phyloP scores from a whole-genome alignment of 2,888 invertebrate species.

The Ichneumon xanthorius region DNA sequence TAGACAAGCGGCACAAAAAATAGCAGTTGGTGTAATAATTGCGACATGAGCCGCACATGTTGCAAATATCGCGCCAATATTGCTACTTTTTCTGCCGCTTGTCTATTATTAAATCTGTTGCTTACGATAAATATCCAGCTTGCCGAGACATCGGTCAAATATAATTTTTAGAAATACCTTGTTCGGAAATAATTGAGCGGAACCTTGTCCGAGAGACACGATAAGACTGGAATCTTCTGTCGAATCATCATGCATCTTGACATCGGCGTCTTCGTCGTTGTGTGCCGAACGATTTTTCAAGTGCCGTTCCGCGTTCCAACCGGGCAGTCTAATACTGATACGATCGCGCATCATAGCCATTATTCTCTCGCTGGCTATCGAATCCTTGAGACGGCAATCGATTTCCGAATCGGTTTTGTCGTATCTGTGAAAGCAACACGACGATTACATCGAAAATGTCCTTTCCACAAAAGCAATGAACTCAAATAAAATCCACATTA shows the following conservation, averaged over 20 bases:
- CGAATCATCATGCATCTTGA: constrained; percentile 67
- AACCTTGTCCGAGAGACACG: constrained; percentile 78
- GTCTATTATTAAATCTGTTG: too few species aligned
- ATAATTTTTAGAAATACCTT: constrained; percentile 67
- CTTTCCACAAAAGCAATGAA: neutral
- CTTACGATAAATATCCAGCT: neutral
- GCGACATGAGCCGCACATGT: too few species aligned
- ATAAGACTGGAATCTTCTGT: constrained; percentile 44
- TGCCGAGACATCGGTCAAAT: neutral
- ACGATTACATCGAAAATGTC: neutral
- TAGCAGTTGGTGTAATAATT: too few species aligned
- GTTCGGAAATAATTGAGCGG: constrained; percentile 83
- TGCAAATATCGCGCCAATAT: too few species aligned
- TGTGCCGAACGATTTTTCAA: constrained; percentile 71
- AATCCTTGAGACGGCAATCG: constrained; percentile 79
- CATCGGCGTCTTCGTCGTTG: constrained; percentile 73
- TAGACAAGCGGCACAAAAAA: too few species aligned
- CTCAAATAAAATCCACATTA: neutral
- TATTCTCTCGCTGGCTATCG: constrained; percentile 81
- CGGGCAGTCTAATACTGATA: constrained; percentile 80
- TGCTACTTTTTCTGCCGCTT: too few species aligned
- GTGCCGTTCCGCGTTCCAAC: constrained; percentile 74
- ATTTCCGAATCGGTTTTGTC: constrained; percentile 76
- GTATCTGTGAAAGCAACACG: constrained; percentile 73
- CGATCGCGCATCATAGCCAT: constrained; percentile 82